These are phyloP conservation scores for Harpalus rufipes DNA, from an alignment of 2,888 invertebrate species.

Conservation along the genomic window DNA sequence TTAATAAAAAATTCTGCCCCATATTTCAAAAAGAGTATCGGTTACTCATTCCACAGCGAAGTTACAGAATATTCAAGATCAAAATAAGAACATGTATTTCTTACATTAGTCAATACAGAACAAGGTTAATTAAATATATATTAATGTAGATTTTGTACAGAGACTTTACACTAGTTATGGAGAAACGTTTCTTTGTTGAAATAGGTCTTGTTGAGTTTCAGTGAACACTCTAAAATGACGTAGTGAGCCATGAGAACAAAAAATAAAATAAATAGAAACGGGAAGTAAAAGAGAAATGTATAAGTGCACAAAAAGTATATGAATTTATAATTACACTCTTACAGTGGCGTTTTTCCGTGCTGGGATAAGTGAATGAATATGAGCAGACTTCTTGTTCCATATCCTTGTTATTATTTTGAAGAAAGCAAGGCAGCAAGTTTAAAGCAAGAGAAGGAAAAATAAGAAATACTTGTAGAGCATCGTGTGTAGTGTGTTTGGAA, in stretches of 20 bases:
- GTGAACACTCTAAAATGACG: slow-evolving; percentile 3
- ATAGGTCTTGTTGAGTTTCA: background rate
- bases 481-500: slow-evolving; percentile 15
- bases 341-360: background rate
- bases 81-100: too few species aligned
- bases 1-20: too few species aligned
- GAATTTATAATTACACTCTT: background rate
- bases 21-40: too few species aligned
- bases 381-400: slow-evolving; percentile 18
- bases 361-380: background rate
- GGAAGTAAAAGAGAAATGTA: background rate
- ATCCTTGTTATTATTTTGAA: slow-evolving; percentile 45
- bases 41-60: too few species aligned
- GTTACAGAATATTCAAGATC: too few species aligned
- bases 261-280: slow-evolving; percentile 2
- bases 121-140: too few species aligned
- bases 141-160: background rate
- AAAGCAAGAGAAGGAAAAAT: slow-evolving; percentile 28
- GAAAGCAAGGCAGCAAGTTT: slow-evolving; percentile 39
- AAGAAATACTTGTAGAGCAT: slow-evolving; percentile 34
- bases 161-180: background rate
- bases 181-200: background rate
- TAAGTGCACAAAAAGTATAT: background rate
- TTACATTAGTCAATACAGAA: too few species aligned
- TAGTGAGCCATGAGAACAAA: slow-evolving; percentile 13